These are phyloP conservation scores for Hyphantria cunea DNA, from an alignment of 1,140 invertebrate species.

Conservation along the genomic window DNA sequence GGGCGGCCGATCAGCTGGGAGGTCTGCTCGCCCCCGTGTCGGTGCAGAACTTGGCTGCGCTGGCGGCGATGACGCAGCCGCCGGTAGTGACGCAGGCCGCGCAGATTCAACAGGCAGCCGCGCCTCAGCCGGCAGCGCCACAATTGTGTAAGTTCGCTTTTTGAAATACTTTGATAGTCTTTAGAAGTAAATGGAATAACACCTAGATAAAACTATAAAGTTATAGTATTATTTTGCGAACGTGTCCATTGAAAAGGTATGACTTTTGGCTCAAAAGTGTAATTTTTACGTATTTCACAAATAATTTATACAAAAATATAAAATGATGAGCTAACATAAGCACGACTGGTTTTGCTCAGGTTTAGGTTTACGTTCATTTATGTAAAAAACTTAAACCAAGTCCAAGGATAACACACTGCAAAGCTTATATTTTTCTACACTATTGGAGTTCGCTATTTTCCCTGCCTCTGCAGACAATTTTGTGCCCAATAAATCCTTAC, in stretches of 20 bases:
- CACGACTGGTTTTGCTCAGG: no score
- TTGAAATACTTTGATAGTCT: not conserved
- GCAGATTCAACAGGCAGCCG: constrained; percentile 79
- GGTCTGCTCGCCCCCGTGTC: constrained; percentile 89
- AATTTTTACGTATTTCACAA: not conserved
- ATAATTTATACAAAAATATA: no score
- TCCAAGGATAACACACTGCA: no score
- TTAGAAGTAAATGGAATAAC: no score
- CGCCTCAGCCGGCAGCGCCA: constrained; percentile 74
- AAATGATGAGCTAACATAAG: no score
- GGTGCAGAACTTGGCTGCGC: constrained; percentile 94
- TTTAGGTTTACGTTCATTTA: no score
- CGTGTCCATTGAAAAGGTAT: no score
- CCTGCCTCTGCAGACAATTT: constrained; percentile 49
- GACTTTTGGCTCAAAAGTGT: no score
- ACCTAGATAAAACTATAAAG: no score
- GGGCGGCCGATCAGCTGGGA: constrained; percentile 79
- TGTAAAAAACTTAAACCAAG: no score
- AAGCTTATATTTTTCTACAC: constrained; percentile 61
- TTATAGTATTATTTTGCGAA: no score
- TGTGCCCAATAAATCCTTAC: constrained; percentile 65
- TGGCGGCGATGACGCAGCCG: constrained; percentile 92
- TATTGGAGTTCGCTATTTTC: constrained; percentile 51
- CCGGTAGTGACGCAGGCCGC: constrained; percentile 82
- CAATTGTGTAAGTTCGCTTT: constrained; percentile 74